These are phyloP conservation scores for Timema podura DNA, from an alignment of 2,888 invertebrate genomes.

Conservation along the genomic window DNA sequence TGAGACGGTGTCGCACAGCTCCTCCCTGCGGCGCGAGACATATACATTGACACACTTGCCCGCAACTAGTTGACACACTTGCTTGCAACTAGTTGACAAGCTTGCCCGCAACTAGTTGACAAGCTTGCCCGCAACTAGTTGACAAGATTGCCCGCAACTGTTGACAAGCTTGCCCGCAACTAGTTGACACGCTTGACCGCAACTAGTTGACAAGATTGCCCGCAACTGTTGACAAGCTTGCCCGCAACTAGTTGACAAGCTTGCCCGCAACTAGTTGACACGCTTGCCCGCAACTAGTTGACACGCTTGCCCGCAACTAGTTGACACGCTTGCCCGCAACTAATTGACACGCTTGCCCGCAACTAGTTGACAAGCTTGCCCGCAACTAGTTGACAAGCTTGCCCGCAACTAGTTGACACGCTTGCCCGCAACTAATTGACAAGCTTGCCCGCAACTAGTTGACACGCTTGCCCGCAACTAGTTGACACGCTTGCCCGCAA, in stretches of 20 bases:
- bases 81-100: background rate
- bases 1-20: constrained; percentile 51
- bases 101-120: background rate
- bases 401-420: background rate
- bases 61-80: background rate
- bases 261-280: background rate
- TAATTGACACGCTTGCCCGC: background rate
- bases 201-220: too few relatives aligned
- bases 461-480: background rate
- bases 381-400: background rate
- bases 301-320: background rate
- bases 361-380: too few relatives aligned
- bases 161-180: background rate
- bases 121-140: too few relatives aligned
- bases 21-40: constrained; percentile 39
- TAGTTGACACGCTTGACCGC: background rate
- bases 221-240: background rate
- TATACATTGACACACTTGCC: background rate
- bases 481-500: background rate
- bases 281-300: background rate
- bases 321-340: background rate
- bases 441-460: background rate
- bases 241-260: background rate
- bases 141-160: too few relatives aligned
- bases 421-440: background rate